These are phyloP conservation scores for Macroglossus sobrinus DNA, from an alignment of 2,113 vertebrate species.

Conservation along the genomic window DNA sequence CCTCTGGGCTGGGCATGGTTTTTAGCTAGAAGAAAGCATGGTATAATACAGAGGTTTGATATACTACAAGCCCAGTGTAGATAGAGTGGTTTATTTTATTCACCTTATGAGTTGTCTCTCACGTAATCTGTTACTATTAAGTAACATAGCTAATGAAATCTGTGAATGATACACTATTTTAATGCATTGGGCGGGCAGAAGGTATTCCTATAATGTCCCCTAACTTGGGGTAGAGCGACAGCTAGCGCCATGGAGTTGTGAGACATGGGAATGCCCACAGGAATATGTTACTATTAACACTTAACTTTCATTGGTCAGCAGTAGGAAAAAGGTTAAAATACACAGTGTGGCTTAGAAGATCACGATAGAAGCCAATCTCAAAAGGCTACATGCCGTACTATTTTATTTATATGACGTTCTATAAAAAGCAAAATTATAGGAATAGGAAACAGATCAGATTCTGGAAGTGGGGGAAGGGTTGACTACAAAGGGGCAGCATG, in stretches of 20 bases:
- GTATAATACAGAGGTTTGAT: not conserved
- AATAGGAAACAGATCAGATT: not conserved
- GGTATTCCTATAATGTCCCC: not conserved
- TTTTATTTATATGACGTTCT: conserved; percentile 8
- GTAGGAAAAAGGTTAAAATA: not conserved
- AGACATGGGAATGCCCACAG: not conserved
- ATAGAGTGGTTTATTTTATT: not conserved
- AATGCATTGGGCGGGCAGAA: not conserved
- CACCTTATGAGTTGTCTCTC: not conserved
- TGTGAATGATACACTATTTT: not conserved
- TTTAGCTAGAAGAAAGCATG: not conserved
- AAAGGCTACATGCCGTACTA: not conserved
- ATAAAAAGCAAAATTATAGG: conserved; percentile 10
- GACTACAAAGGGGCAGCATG: not conserved
- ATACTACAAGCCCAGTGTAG: not conserved
- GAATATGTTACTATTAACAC: not conserved
- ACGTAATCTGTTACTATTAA: not conserved
- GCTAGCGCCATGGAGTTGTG: not conserved
- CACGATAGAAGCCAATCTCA: not conserved
- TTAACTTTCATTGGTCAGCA: not conserved
- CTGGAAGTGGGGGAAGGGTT: not conserved
- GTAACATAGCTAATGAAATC: not conserved
- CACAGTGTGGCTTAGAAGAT: not conserved
- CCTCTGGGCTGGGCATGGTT: not conserved
- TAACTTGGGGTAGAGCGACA: not conserved